Percentiles rank a stretch among this genome's conserved stretches.
phyloP scores from a whole-genome alignment of 1,140 invertebrate species.

The Trachymyrmex septentrionalis region DNA sequence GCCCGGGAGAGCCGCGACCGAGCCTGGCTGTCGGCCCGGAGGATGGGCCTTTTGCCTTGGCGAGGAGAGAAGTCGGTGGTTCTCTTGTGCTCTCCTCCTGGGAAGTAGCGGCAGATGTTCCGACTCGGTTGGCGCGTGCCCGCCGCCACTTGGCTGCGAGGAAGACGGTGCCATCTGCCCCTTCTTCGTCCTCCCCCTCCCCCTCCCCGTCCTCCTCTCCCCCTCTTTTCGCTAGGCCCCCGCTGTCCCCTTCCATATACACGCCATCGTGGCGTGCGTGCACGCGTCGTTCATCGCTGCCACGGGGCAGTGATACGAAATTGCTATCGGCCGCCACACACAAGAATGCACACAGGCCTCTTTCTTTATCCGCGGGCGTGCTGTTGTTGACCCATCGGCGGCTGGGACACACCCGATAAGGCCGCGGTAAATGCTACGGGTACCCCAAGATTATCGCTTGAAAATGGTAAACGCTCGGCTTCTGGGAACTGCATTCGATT shows the following conservation, averaged over 20 bases:
- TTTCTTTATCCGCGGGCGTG: conserved; percentile 32
- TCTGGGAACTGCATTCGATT: neutral
- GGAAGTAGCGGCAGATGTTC: conserved; percentile 83
- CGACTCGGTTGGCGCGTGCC: conserved; percentile 82
- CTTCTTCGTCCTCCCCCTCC: conserved; percentile 75
- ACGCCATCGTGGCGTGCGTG: neutral
- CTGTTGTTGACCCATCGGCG: conserved; percentile 46
- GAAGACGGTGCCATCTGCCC: conserved; percentile 84
- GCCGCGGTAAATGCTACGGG: neutral
- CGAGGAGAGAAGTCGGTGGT: conserved; percentile 72
- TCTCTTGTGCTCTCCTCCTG: conserved; percentile 75
- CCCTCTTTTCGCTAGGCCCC: neutral
- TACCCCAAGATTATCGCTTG: neutral
- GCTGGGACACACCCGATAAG: conserved; percentile 52
- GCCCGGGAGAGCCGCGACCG: conserved; percentile 47
- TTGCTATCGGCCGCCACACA: conserved; percentile 43
- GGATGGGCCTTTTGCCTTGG: conserved; percentile 72
- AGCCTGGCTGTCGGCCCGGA: conserved; percentile 57
- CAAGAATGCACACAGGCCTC: conserved; percentile 29
- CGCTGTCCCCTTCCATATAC: conserved; percentile 17
- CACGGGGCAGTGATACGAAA: conserved; percentile 67
- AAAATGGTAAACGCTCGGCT: neutral
- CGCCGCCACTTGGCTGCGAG: conserved; percentile 86
- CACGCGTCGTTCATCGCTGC: conserved; percentile 39
- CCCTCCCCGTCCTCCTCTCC: neutral